A percentile compares a stretch with the other conserved stretches of the same genome.
Conservation (phyloP, 2,113 vertebrate genomes). For the Campylomormyrus numenius region DNA sequence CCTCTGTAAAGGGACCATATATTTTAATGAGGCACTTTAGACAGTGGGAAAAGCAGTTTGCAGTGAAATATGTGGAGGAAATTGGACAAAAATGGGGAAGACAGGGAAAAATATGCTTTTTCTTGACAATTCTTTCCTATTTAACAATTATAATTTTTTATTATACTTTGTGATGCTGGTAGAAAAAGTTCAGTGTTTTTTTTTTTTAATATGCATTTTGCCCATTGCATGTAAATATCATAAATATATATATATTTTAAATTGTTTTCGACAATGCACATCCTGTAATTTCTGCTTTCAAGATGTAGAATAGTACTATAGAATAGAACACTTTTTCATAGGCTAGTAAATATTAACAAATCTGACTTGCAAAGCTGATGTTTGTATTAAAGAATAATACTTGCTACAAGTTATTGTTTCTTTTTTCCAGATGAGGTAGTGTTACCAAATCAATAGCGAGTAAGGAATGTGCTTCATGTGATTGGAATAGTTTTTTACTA, state of each 20-base stretch:
- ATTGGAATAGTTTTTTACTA: background rate
- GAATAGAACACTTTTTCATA: background rate
- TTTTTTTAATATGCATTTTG: background rate
- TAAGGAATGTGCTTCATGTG: background rate
- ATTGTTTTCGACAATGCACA: background rate
- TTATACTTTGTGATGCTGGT: background rate
- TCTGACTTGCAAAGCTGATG: background rate
- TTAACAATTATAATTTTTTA: background rate
- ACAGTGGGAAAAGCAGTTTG: background rate
- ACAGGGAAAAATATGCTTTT: background rate
- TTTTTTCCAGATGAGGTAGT: background rate
- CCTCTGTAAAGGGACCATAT: constrained; percentile 55
- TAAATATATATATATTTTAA: background rate
- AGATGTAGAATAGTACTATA: background rate
- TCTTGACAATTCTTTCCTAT: background rate
- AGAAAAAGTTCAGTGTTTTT: background rate
- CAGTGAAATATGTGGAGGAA: constrained; percentile 2
- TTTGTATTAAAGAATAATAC: background rate
- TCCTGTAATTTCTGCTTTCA: background rate
- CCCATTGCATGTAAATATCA: background rate
- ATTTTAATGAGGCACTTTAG: constrained; percentile 28
- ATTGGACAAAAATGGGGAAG: background rate
- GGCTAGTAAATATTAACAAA: background rate
- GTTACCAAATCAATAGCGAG: background rate
- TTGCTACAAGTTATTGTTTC: background rate